Conservation (phyloP, 2,113 vertebrate genomes). For the Trochalopteron elliotii region DNA sequence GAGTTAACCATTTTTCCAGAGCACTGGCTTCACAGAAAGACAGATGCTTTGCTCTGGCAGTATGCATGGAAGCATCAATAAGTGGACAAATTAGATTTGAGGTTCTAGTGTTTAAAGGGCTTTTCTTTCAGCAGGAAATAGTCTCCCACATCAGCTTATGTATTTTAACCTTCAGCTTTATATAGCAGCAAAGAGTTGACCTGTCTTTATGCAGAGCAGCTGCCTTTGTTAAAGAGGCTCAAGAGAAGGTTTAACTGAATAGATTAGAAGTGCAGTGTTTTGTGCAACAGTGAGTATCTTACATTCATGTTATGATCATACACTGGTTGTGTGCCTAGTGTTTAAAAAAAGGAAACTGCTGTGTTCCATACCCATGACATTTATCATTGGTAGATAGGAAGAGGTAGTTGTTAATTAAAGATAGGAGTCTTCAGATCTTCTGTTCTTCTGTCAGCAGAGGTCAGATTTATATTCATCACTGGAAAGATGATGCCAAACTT, state of each 20-base stretch:
- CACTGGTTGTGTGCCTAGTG: neutral
- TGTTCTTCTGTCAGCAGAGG: neutral
- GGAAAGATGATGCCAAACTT: neutral
- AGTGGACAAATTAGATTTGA: constrained; percentile 35
- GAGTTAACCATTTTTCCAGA: neutral
- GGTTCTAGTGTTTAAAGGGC: constrained; percentile 39
- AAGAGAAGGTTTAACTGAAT: neutral
- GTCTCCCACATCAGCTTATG: constrained; percentile 28
- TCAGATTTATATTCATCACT: neutral
- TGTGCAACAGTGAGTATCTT: neutral
- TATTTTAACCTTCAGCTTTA: constrained; percentile 60
- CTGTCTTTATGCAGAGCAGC: neutral
- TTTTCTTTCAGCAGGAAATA: constrained; percentile 58
- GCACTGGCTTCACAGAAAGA: neutral
- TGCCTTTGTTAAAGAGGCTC: constrained; percentile 27
- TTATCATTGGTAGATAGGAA: neutral
- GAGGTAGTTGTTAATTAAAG: neutral
- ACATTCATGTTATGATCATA: neutral
- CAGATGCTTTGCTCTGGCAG: neutral
- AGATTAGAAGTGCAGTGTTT: neutral
- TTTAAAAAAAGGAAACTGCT: neutral
- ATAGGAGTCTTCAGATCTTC: neutral
- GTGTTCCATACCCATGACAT: neutral
- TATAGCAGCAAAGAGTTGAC: constrained; percentile 32
- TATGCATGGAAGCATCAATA: neutral